A percentile compares a stretch with the other conserved stretches of the same genome.
Evolutionary conservation across 2,888 invertebrate species (phyloP).

Genomic region (Ophioninae sp.): DNA sequence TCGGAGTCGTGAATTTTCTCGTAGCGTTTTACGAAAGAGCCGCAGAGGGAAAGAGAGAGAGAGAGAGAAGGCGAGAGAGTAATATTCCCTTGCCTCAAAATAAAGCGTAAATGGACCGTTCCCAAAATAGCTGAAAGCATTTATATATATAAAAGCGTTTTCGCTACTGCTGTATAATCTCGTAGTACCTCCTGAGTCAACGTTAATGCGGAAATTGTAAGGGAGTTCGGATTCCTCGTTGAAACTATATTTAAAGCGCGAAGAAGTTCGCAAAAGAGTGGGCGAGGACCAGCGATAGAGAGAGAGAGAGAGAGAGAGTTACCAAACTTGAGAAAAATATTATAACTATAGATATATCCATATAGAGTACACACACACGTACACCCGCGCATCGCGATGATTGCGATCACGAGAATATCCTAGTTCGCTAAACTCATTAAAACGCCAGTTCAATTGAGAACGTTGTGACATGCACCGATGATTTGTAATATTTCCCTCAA

Average conservation of each 20-base stretch:
- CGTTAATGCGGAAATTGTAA: constrained; percentile 52
- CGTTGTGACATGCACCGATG: constrained; percentile 17
- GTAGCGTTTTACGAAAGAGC: neutral
- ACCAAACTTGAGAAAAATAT: constrained; percentile 32
- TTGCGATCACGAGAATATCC: constrained; percentile 39
- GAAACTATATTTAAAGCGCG: constrained; percentile 49
- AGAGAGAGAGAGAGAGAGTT: constrained; percentile 24
- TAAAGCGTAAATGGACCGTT: constrained; percentile 60
- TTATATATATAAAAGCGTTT: constrained; percentile 10
- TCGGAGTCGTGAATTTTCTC: constrained; percentile 11
- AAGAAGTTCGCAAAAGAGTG: constrained; percentile 30
- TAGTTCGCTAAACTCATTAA: constrained; percentile 53
- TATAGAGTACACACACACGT: constrained; percentile 11
- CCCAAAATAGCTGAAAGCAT: constrained; percentile 54
- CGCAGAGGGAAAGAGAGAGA: constrained; percentile 6
- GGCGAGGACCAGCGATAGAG: neutral
- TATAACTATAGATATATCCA: constrained; percentile 11
- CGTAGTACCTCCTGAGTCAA: constrained; percentile 44
- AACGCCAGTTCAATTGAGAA: constrained; percentile 42
- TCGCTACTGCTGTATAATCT: constrained; percentile 35
- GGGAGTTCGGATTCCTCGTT: constrained; percentile 36
- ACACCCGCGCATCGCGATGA: constrained; percentile 22
- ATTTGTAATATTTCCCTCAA: constrained; percentile 3
- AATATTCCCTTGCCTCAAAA: constrained; percentile 48
- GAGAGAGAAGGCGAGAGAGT: constrained; percentile 9